A percentile compares a stretch with the other conserved stretches of the same genome.
phyloP scores from a whole-genome alignment of 2,113 vertebrate genomes.

The Mastomys coucha region DNA sequence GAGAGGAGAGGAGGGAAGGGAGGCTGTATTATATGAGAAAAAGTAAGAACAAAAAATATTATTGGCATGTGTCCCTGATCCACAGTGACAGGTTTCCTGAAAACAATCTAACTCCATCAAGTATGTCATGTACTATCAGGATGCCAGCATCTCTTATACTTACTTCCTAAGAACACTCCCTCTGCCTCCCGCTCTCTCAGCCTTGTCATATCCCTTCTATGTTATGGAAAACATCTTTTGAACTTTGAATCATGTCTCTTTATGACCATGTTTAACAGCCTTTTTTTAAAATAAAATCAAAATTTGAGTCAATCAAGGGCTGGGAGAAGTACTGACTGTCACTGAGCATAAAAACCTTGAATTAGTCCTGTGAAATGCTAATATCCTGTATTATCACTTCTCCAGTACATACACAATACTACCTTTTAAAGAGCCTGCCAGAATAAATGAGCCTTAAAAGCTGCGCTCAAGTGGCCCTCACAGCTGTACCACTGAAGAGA shows the following conservation, averaged over 20 bases:
- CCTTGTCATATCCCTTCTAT: not conserved
- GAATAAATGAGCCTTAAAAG: slow-evolving; percentile 54
- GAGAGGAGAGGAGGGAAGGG: too few relatives aligned
- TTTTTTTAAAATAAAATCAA: not conserved
- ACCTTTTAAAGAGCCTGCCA: slow-evolving; percentile 34
- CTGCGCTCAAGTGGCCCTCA: slow-evolving; percentile 5
- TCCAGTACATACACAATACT: not conserved
- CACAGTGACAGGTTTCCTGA: not conserved
- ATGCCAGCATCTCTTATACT: not conserved
- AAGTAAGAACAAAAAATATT: not conserved
- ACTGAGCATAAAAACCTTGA: not conserved
- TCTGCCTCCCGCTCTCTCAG: not conserved
- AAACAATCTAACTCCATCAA: not conserved
- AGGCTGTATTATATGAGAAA: not conserved
- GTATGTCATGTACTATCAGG: too few relatives aligned
- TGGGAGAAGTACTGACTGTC: not conserved
- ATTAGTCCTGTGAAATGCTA: not conserved
- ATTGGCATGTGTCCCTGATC: not conserved
- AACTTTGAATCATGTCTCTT: not conserved
- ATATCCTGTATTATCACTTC: slow-evolving; percentile 7
- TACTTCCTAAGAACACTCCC: too few relatives aligned
- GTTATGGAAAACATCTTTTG: not conserved
- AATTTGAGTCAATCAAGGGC: not conserved
- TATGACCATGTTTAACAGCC: not conserved
- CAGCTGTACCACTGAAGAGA: not conserved